A percentile compares a stretch with the other conserved stretches of the same genome.
These are phyloP conservation scores for Stichodactyla mertensii DNA, from an alignment of 64 coral and sea anemone species.

Conservation along the genomic window DNA sequence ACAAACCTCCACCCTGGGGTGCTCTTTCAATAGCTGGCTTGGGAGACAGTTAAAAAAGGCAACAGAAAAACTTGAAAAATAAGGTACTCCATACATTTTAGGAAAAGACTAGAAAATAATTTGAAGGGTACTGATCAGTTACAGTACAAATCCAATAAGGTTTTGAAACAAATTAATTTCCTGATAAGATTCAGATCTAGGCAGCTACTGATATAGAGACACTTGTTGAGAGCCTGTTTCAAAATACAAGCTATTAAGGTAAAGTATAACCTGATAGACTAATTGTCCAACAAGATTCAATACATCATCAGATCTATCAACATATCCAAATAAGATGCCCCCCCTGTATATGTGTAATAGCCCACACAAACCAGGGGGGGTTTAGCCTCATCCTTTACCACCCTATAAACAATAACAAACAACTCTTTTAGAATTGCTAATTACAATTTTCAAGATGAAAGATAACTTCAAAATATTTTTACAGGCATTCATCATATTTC, in stretches of 20 bases:
- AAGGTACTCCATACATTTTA: no score
- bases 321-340: neutral
- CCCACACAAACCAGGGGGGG: neutral
- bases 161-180: no score
- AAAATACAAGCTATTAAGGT: no score
- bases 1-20: neutral
- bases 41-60: neutral
- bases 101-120: no score
- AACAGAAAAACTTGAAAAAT: neutral
- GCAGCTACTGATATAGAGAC: no score
- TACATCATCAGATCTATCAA: neutral
- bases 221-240: no score
- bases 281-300: no score
- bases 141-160: no score
- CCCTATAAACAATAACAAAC: constrained; percentile 20
- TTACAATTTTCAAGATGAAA: neutral
- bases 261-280: neutral
- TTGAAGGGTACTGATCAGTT: no score
- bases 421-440: neutral
- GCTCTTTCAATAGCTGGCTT: neutral
- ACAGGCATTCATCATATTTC: no score
- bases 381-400: constrained; percentile 56
- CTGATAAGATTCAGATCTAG: no score
- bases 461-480: no score
- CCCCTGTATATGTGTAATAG: neutral